phyloP scores from a whole-genome alignment of 2,888 invertebrate species.

The Trichacis sp. region DNA sequence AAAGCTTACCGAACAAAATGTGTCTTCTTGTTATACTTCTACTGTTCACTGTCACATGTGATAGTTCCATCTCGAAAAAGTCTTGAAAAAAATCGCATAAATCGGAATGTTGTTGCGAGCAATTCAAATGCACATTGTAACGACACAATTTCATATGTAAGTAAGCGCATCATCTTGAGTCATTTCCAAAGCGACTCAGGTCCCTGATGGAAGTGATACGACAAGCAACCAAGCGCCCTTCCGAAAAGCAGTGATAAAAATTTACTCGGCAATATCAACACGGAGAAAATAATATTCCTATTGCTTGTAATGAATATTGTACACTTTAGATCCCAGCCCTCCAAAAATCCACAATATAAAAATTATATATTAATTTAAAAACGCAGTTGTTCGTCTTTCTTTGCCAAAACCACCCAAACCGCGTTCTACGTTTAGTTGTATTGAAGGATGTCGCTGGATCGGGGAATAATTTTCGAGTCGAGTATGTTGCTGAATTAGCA shows the following conservation, averaged over 20 bases:
- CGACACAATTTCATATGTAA: too few species aligned
- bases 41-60: too few species aligned
- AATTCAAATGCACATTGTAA: too few species aligned
- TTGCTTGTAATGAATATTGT: constrained; percentile 68
- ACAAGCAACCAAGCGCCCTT: too few species aligned
- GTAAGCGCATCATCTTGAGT: constrained; percentile 14
- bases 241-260: constrained; percentile 47
- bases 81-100: not conserved
- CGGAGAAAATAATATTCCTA: constrained; percentile 61
- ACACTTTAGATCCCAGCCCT: constrained; percentile 57
- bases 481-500: too few species aligned
- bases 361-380: constrained; percentile 69
- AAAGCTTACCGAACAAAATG: too few species aligned
- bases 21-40: too few species aligned
- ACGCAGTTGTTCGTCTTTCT: constrained; percentile 48
- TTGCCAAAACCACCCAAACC: constrained; percentile 11
- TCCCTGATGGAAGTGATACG: too few species aligned
- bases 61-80: too few species aligned
- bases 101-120: constrained; percentile 23
- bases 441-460: too few species aligned
- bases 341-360: constrained; percentile 61
- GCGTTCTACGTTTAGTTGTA: too few species aligned
- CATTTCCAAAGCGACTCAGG: not conserved
- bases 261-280: constrained; percentile 52
- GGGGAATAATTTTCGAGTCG: too few species aligned